phyloP scores from a whole-genome alignment of 1,140 invertebrate genomes.

The Andrena cerasifolii region DNA sequence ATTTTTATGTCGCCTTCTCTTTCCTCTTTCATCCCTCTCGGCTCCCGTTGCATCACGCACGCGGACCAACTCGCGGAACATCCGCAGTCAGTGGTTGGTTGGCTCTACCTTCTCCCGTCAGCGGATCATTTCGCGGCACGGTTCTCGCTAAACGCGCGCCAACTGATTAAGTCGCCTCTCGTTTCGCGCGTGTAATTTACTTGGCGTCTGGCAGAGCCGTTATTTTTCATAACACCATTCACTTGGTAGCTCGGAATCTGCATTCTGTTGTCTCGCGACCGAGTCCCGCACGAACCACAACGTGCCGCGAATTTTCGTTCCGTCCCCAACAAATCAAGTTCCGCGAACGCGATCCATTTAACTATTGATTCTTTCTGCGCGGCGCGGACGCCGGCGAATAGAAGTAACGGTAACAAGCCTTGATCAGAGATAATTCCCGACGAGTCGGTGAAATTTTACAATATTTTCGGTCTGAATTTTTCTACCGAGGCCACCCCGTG shows the following conservation, averaged over 20 bases:
- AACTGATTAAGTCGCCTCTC: conserved; percentile 53
- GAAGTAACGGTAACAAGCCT: not conserved
- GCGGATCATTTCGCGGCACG: conserved; percentile 8
- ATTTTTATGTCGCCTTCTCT: not conserved
- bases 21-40: too few relatives aligned
- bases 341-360: not conserved
- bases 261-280: conserved; percentile 31
- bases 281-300: not conserved
- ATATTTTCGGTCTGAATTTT: conserved; percentile 9
- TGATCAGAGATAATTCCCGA: conserved; percentile 11
- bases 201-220: conserved; percentile 32
- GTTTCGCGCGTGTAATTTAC: conserved; percentile 46
- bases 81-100: not conserved
- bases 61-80: conserved; percentile 33
- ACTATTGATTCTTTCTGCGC: conserved; percentile 10
- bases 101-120: conserved; percentile 25
- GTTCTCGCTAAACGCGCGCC: conserved; percentile 10
- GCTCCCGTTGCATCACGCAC: conserved; percentile 3
- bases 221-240: conserved; percentile 60
- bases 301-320: conserved; percentile 18
- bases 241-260: conserved; percentile 50
- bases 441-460: not conserved
- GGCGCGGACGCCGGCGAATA: too few relatives aligned
- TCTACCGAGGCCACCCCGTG: not conserved
- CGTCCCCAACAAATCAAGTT: not conserved